Percentiles rank a stretch among this genome's conserved stretches.
phyloP scores from a whole-genome alignment of 2,797 vertebrate species.

The Poeciliopsis turneri region DNA sequence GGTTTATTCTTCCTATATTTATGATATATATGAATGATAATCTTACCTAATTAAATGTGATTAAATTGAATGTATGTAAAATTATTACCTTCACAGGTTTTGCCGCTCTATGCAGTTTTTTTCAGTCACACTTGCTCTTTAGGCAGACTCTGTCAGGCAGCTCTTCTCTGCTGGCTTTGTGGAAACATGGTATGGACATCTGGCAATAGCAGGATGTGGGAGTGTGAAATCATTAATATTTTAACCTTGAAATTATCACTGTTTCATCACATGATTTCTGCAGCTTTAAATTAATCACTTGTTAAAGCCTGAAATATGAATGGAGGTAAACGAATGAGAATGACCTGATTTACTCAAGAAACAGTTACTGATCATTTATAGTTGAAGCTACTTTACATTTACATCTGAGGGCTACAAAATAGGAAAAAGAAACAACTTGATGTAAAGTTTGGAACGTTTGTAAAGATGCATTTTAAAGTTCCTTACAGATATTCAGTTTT shows the following conservation, averaged over 20 bases:
- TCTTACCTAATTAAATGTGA: background rate
- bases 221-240: conserved; percentile 32
- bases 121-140: background rate
- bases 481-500: background rate
- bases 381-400: background rate
- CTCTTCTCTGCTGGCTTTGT: conserved; percentile 10
- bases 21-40: background rate
- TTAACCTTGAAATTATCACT: conserved; percentile 32
- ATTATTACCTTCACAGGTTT: background rate
- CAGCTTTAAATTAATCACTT: background rate
- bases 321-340: background rate
- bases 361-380: background rate
- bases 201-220: conserved; percentile 20
- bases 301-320: background rate
- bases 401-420: background rate
- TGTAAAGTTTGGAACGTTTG: background rate
- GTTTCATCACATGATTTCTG: conserved; percentile 6
- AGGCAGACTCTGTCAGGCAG: conserved; percentile 1
- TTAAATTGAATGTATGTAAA: background rate
- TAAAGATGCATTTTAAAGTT: background rate
- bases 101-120: background rate
- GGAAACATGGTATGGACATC: conserved; percentile 1
- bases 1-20: background rate
- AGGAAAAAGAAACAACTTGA: background rate
- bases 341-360: background rate